Conservation (phyloP, 2,797 vertebrate species). For the Parotocinclus haroldoi region DNA sequence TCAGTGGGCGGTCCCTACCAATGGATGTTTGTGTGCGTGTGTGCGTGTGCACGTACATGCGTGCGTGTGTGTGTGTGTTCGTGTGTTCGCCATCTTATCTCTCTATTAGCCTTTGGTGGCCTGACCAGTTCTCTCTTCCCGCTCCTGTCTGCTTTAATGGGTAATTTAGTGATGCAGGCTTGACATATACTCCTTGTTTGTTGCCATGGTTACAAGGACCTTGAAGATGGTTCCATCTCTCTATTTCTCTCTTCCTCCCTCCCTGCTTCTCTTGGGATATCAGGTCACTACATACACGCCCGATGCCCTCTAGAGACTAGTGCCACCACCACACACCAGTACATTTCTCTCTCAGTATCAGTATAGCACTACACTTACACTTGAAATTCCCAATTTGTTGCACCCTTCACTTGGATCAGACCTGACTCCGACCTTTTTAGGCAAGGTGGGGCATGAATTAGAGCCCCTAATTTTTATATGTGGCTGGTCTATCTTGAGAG, state of each 20-base stretch:
- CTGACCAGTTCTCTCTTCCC: conserved; percentile 70
- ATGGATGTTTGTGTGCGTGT: too few relatives aligned
- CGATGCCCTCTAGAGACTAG: conserved; percentile 37
- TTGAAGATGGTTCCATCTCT: conserved; percentile 66
- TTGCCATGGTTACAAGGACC: conserved; percentile 76
- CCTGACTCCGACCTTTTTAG: conserved; percentile 14
- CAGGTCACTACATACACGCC: conserved; percentile 42
- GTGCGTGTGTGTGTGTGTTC: conserved; percentile 50
- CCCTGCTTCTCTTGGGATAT: conserved; percentile 32
- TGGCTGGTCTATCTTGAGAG: too few relatives aligned
- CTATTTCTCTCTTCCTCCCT: conserved; percentile 17
- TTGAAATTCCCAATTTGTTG: conserved; percentile 7
- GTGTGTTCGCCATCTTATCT: conserved; percentile 59
- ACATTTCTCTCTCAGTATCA: conserved; percentile 16
- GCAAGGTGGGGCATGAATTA: too few relatives aligned
- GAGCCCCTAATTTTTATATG: too few relatives aligned
- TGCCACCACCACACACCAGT: conserved; percentile 18
- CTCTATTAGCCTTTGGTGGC: conserved; percentile 74
- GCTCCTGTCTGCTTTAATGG: conserved; percentile 75
- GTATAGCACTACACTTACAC: conserved; percentile 16
- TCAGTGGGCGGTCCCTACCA: too few relatives aligned
- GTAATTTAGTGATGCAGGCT: conserved; percentile 80
- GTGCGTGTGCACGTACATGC: conserved; percentile 14
- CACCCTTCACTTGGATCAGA: background rate
- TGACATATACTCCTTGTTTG: conserved; percentile 82